phyloP scores from a whole-genome alignment of 2,797 vertebrate genomes.

The Ptychobarbus kaznakovi region DNA sequence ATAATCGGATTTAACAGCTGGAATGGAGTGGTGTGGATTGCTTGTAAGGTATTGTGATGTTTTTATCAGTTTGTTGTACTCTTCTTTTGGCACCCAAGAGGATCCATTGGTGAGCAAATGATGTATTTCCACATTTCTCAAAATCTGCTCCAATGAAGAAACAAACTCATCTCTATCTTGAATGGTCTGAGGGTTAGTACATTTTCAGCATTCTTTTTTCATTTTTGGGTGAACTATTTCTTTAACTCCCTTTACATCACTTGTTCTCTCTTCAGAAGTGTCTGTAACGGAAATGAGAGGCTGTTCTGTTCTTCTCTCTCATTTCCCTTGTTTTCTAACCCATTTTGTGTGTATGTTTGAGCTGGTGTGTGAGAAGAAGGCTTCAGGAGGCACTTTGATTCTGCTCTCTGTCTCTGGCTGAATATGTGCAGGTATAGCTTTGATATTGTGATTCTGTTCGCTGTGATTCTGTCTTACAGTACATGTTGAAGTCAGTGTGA shows the following conservation, averaged over 20 bases:
- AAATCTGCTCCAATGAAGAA: neutral
- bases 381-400: slow-evolving; percentile 49
- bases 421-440: slow-evolving; percentile 40
- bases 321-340: slow-evolving; percentile 49
- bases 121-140: neutral
- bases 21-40: neutral
- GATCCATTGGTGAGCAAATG: neutral
- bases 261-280: neutral
- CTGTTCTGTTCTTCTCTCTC: slow-evolving; percentile 36
- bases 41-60: neutral
- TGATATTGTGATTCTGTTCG: slow-evolving; percentile 39
- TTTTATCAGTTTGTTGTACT: neutral
- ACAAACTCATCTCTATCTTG: neutral
- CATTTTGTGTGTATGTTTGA: slow-evolving; percentile 30
- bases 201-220: neutral
- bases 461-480: slow-evolving; percentile 32
- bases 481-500: slow-evolving; percentile 35
- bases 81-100: neutral
- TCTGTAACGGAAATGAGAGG: slow-evolving; percentile 24
- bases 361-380: slow-evolving; percentile 23
- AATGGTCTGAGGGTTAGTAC: neutral
- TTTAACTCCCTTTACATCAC: neutral
- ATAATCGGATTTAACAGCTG: neutral
- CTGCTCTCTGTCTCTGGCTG: slow-evolving; percentile 34
- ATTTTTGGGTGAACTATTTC: neutral